Base-by-base conservation (phyloP, 2,797 vertebrate species). In the Etheostoma nigrum region DNA sequence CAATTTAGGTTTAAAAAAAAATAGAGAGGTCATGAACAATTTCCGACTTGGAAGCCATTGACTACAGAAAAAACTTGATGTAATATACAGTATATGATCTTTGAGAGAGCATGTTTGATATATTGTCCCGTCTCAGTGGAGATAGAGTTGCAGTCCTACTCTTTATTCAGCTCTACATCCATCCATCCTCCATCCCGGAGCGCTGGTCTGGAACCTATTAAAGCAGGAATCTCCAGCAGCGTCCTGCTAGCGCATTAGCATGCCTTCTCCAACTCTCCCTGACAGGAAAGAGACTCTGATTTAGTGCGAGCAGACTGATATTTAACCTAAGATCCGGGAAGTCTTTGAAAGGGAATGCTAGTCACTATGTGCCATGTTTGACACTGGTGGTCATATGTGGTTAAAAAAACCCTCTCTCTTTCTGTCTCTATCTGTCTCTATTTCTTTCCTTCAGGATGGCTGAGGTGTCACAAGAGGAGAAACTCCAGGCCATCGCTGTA, bases 401-500 rank as follows among this genome's bases (percentile, higher is more conserved):
- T 40, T 67, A 21, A 78, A 68, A 77, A 40, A 36, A 33, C 1
- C 1, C 67, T 3, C 23, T 53, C 25, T 59, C 49, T 64, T 19
- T 44, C 27, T 67, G 27, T 40, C 30, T 74, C 45, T 82, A 67
- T 87, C 60, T 44, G 44, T 54, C 51, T 82, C 64, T 87, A 67
- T 72, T 19, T 51, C 21, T 64, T 36, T 67, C 68, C 68, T 48
- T 74, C 90, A 99, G 98, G 95, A 96, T 96, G 86, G 96, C 90
- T 49, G 96, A 97, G 86, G 93, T 94, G 81, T 94, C 95, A 84
- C 97, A 98, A 94, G 96, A 98, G 94, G 97, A 99, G 88, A 93
- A 94, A 93, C 96, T 98, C 78, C 98, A 97, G 91, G 97, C 96
- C 90, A 99, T 99, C 4, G 96, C 97, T 82, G 98, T 99, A 92